These are phyloP conservation scores for Thereuonema tuberculata DNA, from an alignment of 1,140 invertebrate genomes.

Conservation along the genomic window DNA sequence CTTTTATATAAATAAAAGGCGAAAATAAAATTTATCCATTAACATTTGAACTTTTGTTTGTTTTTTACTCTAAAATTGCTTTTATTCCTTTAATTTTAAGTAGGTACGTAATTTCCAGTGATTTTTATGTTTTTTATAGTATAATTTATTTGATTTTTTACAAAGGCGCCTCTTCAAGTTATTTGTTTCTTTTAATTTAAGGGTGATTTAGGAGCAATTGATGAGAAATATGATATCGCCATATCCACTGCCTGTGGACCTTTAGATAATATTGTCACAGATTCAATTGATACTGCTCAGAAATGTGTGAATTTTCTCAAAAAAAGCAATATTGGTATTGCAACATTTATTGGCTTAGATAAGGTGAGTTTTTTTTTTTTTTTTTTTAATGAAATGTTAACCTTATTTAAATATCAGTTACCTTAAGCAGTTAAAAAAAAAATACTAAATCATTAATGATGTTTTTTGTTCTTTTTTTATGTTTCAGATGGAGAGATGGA, in stretches of 20 bases:
- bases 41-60: too few species aligned
- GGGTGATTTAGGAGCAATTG: slow-evolving; percentile 93
- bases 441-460: not conserved
- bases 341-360: slow-evolving; percentile 44
- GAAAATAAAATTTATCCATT: too few species aligned
- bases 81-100: too few species aligned
- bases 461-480: not conserved
- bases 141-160: too few species aligned
- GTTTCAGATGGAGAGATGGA: slow-evolving; percentile 21
- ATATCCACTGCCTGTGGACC: slow-evolving; percentile 84
- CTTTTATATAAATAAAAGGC: too few species aligned
- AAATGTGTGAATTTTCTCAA: slow-evolving; percentile 73
- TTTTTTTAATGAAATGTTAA: too few species aligned
- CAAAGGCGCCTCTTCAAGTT: slow-evolving; percentile 1
- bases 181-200: slow-evolving; percentile 27
- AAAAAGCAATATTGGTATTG: slow-evolving; percentile 44
- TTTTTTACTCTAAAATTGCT: too few species aligned
- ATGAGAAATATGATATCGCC: slow-evolving; percentile 86
- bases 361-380: slow-evolving; percentile 40
- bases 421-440: slow-evolving; percentile 11
- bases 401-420: slow-evolving; percentile 12
- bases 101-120: too few species aligned
- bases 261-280: slow-evolving; percentile 85
- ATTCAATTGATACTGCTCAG: slow-evolving; percentile 69
- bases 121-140: too few species aligned